Conservation (phyloP, 1,140 invertebrate species). For the Camponotus pennsylvanicus region DNA sequence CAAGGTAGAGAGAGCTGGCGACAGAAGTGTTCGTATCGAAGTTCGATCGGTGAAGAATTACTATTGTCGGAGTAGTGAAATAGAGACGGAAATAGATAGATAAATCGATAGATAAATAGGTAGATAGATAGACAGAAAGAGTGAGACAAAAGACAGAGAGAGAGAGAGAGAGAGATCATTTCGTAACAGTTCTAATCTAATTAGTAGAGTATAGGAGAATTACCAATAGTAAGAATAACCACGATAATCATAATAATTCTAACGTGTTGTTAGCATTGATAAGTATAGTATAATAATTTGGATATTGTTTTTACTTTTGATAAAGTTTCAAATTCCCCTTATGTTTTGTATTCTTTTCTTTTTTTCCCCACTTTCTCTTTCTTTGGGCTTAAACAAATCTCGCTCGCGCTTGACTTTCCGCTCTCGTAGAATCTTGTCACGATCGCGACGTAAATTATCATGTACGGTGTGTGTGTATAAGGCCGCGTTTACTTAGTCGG, state of each 20-base stretch:
- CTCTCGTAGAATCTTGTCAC: conserved; percentile 13
- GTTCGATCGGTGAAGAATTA: conserved; percentile 48
- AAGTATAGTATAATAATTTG: conserved; percentile 73
- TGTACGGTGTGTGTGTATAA: conserved; percentile 33
- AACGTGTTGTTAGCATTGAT: conserved; percentile 75
- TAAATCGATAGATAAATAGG: background rate
- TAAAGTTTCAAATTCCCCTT: conserved; percentile 56
- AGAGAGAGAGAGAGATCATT: conserved; percentile 51
- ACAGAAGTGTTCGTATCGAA: conserved; percentile 54
- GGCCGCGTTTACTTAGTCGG: conserved; percentile 63
- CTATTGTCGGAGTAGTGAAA: conserved; percentile 45
- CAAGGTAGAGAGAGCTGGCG: conserved; percentile 23
- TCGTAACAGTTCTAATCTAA: conserved; percentile 76
- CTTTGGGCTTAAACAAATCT: conserved; percentile 21
- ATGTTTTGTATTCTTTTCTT: conserved; percentile 16
- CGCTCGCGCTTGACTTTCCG: conserved; percentile 16
- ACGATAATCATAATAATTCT: conserved; percentile 79
- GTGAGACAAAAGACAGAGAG: background rate
- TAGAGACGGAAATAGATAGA: conserved; percentile 42
- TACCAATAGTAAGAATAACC: conserved; percentile 77
- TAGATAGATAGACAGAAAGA: conserved; percentile 10
- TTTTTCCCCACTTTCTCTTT: conserved; percentile 1
- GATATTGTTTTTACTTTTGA: conserved; percentile 60
- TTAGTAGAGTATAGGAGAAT: conserved; percentile 78
- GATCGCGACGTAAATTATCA: conserved; percentile 43